These are phyloP conservation scores for Dioctria rufipes DNA, from an alignment of 2,888 invertebrate genomes.

Conservation along the genomic window DNA sequence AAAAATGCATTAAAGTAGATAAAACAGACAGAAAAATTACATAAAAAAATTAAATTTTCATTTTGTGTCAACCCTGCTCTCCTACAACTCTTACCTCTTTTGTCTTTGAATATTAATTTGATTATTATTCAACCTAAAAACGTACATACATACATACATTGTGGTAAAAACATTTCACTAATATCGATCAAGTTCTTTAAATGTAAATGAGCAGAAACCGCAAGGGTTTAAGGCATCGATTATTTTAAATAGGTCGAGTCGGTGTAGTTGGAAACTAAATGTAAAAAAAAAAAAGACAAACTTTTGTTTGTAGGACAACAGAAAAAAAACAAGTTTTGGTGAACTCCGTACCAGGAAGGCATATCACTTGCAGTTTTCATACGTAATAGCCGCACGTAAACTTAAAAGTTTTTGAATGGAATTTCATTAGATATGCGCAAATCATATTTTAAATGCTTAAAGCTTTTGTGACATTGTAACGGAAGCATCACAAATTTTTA, in stretches of 20 bases:
- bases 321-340: not conserved
- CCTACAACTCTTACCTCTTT: no score
- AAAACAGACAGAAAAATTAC: no score
- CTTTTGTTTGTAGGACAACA: not conserved
- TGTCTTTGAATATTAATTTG: no score
- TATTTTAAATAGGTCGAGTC: constrained; percentile 26
- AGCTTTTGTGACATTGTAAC: no score
- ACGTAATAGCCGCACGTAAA: no score
- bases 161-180: constrained; percentile 16
- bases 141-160: not conserved
- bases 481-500: no score
- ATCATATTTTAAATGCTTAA: not conserved
- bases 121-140: not conserved
- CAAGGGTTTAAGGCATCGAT: constrained; percentile 22
- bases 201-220: constrained; percentile 11
- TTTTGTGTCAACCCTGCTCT: no score
- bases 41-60: no score
- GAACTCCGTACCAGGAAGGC: constrained; percentile 11
- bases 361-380: constrained; percentile 4
- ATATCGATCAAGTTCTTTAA: constrained; percentile 32
- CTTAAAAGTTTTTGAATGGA: no score
- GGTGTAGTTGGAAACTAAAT: not conserved
- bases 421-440: no score
- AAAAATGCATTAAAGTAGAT: no score
- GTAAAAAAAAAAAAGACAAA: not conserved